Percentiles rank a stretch among this genome's conserved stretches.
phyloP scores from a whole-genome alignment of 2,797 vertebrate genomes.

The Lepus townsendii region DNA sequence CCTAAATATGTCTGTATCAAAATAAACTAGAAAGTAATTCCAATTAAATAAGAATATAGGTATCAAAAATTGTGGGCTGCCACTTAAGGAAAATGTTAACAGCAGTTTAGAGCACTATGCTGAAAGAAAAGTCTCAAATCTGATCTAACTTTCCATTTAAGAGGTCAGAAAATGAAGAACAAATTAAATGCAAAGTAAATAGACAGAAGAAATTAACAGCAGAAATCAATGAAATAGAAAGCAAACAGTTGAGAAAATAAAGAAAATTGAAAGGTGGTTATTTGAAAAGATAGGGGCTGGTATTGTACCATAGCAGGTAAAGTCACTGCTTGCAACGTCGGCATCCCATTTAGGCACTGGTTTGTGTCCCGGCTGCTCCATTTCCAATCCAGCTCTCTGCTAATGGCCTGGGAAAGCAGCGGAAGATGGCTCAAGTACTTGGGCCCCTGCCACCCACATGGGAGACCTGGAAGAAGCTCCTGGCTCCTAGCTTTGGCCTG shows the following conservation, averaged over 20 bases:
- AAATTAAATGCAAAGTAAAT: not conserved
- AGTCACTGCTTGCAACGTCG: too few relatives aligned
- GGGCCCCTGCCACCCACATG: too few relatives aligned
- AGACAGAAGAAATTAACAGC: not conserved
- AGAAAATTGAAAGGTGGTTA: not conserved
- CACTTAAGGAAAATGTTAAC: not conserved
- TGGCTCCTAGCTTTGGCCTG: too few relatives aligned
- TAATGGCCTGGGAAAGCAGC: too few relatives aligned
- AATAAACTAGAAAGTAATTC: slow-evolving; percentile 36
- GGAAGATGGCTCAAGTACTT: too few relatives aligned
- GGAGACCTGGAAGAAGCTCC: too few relatives aligned
- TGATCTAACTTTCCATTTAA: not conserved
- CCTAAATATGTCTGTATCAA: not conserved
- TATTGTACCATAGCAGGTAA: too few relatives aligned
- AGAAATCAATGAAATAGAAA: not conserved
- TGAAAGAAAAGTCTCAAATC: not conserved
- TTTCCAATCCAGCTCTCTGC: too few relatives aligned
- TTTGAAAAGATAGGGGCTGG: not conserved
- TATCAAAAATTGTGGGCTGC: not conserved
- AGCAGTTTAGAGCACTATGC: not conserved
- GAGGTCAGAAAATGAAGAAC: not conserved
- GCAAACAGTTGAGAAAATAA: slow-evolving; percentile 7
- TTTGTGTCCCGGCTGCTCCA: too few relatives aligned
- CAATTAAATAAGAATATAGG: slow-evolving; percentile 16
- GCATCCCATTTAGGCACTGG: too few relatives aligned